Evolutionary conservation across 2,797 vertebrate species (phyloP), one percentile per base, ranked within the genome.

Genomic region (Triplophysa yarkandensis): DNA sequence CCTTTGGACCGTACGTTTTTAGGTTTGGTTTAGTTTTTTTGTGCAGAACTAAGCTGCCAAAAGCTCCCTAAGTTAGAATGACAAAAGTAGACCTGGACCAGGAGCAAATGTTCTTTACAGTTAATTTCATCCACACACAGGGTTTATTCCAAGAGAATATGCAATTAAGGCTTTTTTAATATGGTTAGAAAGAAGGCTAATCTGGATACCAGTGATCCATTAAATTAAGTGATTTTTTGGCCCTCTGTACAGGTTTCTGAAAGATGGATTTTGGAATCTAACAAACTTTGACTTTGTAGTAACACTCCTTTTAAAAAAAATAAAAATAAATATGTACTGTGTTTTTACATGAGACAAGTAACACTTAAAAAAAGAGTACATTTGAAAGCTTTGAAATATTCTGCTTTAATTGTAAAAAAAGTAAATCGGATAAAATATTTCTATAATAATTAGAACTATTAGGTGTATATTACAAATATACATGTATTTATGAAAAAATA

Each of bases 161-260:
- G 19, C 74, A 66, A 70, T 69, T 70, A 62, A 6, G n/a, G 61
- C 54, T 46, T 21, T 46, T 21, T 6, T 43, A 77, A 67, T 73
- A 65, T 46, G 19, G 46, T 68, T 69, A 79, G 77, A 77, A 81
- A 70, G 62, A 55, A 69, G 30, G 27, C 69, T 77, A 48, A 79
- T 63, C 36, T 17, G 50, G 60, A 63, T 79, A 74, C 67, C 50
- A 74, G 66, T 30, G 41, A 82, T 68, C 74, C 73, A 58, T 79
- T 77, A 52, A 57, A 63, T 70, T 43, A 21, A 74, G 77, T 50
- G 41, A 48, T 27, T 57, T 28, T 48, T 48, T 58, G 61, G 23
- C 30, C 10, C n/a, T 39, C 70, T 64, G 34, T 50, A 69, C 36
- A 44, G 25, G 5, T 52, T 62, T 32, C 58, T 8, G 25, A 36